A percentile compares a stretch with the other conserved stretches of the same genome.
Evolutionary conservation across 2,888 invertebrate genomes (phyloP).

Genomic region (Acronicta alni): DNA sequence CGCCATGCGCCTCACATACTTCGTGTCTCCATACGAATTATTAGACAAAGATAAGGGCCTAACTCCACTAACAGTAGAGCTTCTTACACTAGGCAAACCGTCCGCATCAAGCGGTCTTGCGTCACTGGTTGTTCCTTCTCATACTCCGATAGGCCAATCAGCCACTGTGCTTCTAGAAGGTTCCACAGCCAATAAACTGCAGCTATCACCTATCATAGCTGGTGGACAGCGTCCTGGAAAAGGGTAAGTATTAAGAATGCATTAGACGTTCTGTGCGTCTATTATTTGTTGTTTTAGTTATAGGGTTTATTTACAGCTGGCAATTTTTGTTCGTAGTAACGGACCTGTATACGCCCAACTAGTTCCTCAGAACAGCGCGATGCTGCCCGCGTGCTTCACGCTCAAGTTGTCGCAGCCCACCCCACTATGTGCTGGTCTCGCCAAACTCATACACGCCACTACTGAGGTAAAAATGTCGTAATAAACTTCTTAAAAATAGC

Average conservation of each 20-base stretch:
- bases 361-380: slow-evolving; percentile 95
- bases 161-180: slow-evolving; percentile 97
- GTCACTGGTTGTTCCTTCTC: slow-evolving; percentile 79
- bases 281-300: neutral
- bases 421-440: slow-evolving; percentile 94
- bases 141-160: slow-evolving; percentile 93
- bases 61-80: slow-evolving; percentile 93
- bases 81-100: slow-evolving; percentile 88
- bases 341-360: slow-evolving; percentile 94
- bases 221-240: slow-evolving; percentile 92
- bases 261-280: no score
- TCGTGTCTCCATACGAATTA: slow-evolving; percentile 97
- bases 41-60: slow-evolving; percentile 93
- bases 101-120: slow-evolving; percentile 74
- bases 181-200: slow-evolving; percentile 95
- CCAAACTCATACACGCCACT: slow-evolving; percentile 88
- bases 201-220: slow-evolving; percentile 92
- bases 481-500: neutral
- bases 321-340: slow-evolving; percentile 52
- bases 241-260: slow-evolving; percentile 85
- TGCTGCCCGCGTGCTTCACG: slow-evolving; percentile 96
- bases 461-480: slow-evolving; percentile 74
- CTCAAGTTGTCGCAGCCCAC: slow-evolving; percentile 94
- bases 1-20: slow-evolving; percentile 98
- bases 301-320: no score